Base-by-base conservation (phyloP, 1,140 invertebrate species). In the Elysia chlorotica region DNA sequence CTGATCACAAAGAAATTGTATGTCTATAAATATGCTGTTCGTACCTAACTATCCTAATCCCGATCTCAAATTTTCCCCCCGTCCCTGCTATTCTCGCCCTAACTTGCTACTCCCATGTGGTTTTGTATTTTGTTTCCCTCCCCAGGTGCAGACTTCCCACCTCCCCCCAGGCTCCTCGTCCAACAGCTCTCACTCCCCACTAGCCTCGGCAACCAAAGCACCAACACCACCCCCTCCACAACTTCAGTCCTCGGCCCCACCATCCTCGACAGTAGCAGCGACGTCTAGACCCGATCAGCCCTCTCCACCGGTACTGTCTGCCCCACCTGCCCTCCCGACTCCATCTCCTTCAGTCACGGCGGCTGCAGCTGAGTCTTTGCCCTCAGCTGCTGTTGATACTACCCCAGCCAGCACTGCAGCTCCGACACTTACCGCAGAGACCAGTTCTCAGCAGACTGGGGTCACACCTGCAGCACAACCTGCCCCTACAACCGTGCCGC, bases 131-230 rank as follows among this genome's bases (percentile, higher is more conserved):
- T 62, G 6, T 31, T 4, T 28, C 6, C 3, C 63, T 23, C 31
- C n/a, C 6, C 69, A 70, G 57, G 71, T 71, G n/a, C 76, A 77
- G 31, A 67, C 69, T 30, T 67, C 71, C 37, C 38, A 59, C 23
- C 36, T 75, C 35, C 74, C 78, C 14, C 78, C 77, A 37, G 79
- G 78, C 33, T 76, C 80, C 33, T 76, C 74, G 2, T 57, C 73
- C 37, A 68, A 74, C 28, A 71, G 78, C 33, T 65, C 66, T 30
- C 57, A 70, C 17, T 59, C 74, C 30, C 70, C 75, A 48, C 57
- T 74, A 28, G 37, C 66, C 28, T 63, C 65, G 31, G 48, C 73
- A 28, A 57, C 69, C 17, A 28, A 21, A 23, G 28, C 5, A 30
- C 54, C n/a, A 21, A n/a, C 14, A 54, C 69, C 2, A 19, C 71